Evolutionary conservation across 2,888 invertebrate species (phyloP), one percentile per base, ranked within the genome.

Genomic region (Crossocerus cetratus): DNA sequence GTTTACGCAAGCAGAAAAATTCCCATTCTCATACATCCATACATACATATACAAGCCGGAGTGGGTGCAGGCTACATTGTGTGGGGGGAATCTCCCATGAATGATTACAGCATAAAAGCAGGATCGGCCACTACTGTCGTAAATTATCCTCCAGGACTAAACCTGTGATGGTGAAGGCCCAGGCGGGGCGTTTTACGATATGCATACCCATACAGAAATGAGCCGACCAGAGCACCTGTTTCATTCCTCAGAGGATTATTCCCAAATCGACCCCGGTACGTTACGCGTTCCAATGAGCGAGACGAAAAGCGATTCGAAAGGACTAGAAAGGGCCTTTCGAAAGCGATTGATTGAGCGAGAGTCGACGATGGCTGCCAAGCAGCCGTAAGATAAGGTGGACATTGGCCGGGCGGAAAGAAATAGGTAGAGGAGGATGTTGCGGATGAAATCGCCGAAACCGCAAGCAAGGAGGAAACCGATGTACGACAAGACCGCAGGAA

Each of bases 1-100:
- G 64, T 67, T 72, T 72, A 66, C 66, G 62, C 65, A 69, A 75
- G 67, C 69, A 65, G 56, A 65, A 56, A 72, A 59, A 63, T 56
- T 69, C 63, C 16, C 59, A 60, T 65, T 57, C 42, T 21, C 49
- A 5, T 4, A 49, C 43, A 43, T 43, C 43, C 43, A 13, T 43
- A 13, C 62, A 54, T 62, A 63, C 67, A 62, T 72, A 32, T 32
- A 32, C 32, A 32, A 4, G 32, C 1, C 32, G 0, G 32, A 32
- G 67, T 74, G 32, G 11, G 67, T 74, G 45, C 55, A 69, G 58
- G 11, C 43, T 45, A 64, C 65, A 69, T 58, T 62, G 55, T 55
- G 20, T 56, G 42, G 13, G 43, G 43, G 14, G 49, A 21, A 55
- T 60, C 23, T 60, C 5, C 20, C 20, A 16, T 14, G 45, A 18